A percentile compares a stretch with the other conserved stretches of the same genome.
phyloP scores from a whole-genome alignment of 2,113 vertebrate genomes.

The Aplodontia rufa region DNA sequence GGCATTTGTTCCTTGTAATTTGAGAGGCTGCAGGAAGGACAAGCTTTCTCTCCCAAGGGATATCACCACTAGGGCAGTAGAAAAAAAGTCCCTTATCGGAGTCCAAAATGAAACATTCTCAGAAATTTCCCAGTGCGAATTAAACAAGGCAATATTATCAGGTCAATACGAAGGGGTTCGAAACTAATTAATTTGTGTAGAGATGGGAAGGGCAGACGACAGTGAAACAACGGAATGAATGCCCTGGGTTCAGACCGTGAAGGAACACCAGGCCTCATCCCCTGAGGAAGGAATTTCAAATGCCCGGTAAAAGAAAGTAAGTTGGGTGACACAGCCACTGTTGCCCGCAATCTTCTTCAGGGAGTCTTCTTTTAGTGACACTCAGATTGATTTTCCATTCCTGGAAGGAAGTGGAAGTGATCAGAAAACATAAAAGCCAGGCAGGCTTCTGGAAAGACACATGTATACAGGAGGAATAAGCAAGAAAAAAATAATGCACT shows the following conservation, averaged over 20 bases:
- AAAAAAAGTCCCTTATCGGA: slow-evolving; percentile 50
- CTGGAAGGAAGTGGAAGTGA: slow-evolving; percentile 32
- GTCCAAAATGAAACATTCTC: slow-evolving; percentile 69
- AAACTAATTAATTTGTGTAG: slow-evolving; percentile 77
- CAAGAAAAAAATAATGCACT: slow-evolving; percentile 24
- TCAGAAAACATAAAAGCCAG: slow-evolving; percentile 51
- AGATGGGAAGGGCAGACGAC: slow-evolving; percentile 68
- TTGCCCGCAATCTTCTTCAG: slow-evolving; percentile 35
- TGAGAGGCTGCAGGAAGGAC: slow-evolving; percentile 69
- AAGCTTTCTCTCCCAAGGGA: slow-evolving; percentile 65
- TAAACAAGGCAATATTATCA: slow-evolving; percentile 69
- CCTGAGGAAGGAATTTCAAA: background rate
- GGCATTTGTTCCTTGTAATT: slow-evolving; percentile 69
- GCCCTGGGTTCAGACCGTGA: background rate
- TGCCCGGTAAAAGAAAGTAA: slow-evolving; percentile 10
- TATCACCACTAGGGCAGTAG: slow-evolving; percentile 68
- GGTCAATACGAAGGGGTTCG: slow-evolving; percentile 70
- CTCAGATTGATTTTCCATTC: slow-evolving; percentile 51
- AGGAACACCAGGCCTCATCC: background rate
- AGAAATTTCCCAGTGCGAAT: slow-evolving; percentile 68
- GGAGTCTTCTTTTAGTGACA: slow-evolving; percentile 34
- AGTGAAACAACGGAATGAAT: slow-evolving; percentile 73
- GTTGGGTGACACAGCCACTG: slow-evolving; percentile 39
- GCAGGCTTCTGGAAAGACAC: slow-evolving; percentile 16
- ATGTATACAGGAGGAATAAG: slow-evolving; percentile 7